phyloP scores from a whole-genome alignment of 2,113 vertebrate genomes.

The Potamarius usumacintae region DNA sequence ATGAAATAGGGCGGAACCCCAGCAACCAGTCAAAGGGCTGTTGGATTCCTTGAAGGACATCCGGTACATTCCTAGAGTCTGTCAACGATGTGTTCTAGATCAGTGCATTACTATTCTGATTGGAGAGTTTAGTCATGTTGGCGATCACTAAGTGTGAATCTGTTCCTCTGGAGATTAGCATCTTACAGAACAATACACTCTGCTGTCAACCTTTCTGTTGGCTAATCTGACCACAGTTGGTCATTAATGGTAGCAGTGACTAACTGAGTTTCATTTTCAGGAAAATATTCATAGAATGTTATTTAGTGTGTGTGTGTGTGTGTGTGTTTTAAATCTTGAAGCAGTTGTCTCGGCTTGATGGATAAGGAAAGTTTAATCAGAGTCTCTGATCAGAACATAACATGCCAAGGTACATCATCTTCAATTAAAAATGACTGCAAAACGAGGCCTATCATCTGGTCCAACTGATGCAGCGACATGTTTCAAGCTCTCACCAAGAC shows the following conservation, averaged over 20 bases:
- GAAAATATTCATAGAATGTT: not conserved
- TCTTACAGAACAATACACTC: constrained; percentile 16
- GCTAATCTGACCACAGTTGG: not conserved
- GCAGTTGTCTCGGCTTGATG: not conserved
- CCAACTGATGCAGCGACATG: not conserved
- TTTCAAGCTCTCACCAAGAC: not conserved
- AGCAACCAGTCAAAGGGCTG: constrained; percentile 11
- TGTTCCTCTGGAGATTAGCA: not conserved
- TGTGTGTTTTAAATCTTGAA: not conserved
- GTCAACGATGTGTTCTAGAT: not conserved
- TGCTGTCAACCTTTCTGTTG: constrained; percentile 25
- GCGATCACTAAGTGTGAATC: not conserved
- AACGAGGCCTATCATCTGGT: too few species aligned
- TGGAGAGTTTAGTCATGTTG: constrained; percentile 13
- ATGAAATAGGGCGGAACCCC: constrained; percentile 19
- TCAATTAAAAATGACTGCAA: not conserved
- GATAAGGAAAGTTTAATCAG: constrained; percentile 1
- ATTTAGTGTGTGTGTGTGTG: not conserved
- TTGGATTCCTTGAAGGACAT: constrained; percentile 14
- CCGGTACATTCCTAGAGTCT: constrained; percentile 13
- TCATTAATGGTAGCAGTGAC: not conserved
- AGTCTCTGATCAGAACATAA: too few species aligned
- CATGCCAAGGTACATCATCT: not conserved
- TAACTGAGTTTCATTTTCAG: not conserved
- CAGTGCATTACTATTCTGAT: not conserved